These are phyloP conservation scores for Micromys minutus DNA, from an alignment of 2,113 vertebrate species.

Conservation along the genomic window DNA sequence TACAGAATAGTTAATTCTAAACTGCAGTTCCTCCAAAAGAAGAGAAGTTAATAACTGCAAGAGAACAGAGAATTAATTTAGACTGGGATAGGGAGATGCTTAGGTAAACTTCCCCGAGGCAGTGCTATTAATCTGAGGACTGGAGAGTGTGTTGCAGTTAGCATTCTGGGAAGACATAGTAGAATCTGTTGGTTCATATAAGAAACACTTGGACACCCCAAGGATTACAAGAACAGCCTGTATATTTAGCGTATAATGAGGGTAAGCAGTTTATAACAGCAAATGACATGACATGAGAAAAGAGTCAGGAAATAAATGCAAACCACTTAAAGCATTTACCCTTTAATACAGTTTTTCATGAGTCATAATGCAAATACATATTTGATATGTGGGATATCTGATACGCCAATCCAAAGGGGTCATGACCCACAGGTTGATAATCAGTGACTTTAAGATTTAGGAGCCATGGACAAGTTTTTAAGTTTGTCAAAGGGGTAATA, in stretches of 20 bases:
- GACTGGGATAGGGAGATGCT: background rate
- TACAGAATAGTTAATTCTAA: slow-evolving; percentile 4
- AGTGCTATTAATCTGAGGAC: background rate
- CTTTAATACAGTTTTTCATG: background rate
- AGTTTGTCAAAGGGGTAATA: slow-evolving; percentile 18
- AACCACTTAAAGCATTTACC: background rate
- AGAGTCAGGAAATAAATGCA: slow-evolving; percentile 26
- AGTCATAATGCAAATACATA: background rate
- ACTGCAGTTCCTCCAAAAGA: background rate
- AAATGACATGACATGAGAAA: background rate
- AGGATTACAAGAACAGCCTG: background rate
- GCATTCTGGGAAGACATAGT: background rate
- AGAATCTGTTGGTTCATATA: background rate
- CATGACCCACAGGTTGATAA: background rate
- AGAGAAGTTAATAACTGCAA: background rate
- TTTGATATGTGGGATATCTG: background rate
- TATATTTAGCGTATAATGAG: background rate
- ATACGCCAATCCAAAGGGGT: background rate
- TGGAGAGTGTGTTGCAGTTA: slow-evolving; percentile 8
- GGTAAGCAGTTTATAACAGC: background rate
- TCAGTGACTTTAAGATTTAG: background rate
- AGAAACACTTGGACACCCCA: slow-evolving; percentile 46
- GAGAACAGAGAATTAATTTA: background rate
- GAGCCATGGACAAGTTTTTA: background rate
- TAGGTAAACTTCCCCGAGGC: background rate